A percentile compares a stretch with the other conserved stretches of the same genome.
These are phyloP conservation scores for Pimephales promelas DNA, from an alignment of 2,113 vertebrate species.

Conservation along the genomic window DNA sequence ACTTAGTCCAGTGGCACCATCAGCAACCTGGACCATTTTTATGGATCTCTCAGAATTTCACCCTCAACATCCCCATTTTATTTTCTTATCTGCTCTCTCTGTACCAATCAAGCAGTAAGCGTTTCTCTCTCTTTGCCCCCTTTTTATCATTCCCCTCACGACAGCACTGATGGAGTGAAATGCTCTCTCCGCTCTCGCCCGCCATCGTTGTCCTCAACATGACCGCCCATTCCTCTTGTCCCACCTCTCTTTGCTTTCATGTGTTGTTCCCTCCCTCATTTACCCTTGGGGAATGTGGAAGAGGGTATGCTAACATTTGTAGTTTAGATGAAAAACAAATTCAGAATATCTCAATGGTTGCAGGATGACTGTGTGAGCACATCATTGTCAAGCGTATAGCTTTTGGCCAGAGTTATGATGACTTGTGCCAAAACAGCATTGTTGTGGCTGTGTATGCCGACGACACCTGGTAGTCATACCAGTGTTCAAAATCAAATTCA, in stretches of 20 bases:
- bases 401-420: neutral
- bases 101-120: slow-evolving; percentile 42
- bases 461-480: neutral
- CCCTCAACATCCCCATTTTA: slow-evolving; percentile 21
- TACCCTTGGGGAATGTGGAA: slow-evolving; percentile 32
- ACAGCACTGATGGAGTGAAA: slow-evolving; percentile 36
- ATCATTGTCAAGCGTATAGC: neutral
- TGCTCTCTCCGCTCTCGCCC: slow-evolving; percentile 9
- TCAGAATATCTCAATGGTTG: neutral
- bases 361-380: neutral
- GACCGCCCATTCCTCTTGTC: slow-evolving; percentile 18
- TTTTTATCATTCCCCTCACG: slow-evolving; percentile 46
- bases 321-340: neutral
- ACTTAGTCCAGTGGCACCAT: neutral
- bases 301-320: slow-evolving; percentile 25
- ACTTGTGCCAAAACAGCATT: neutral
- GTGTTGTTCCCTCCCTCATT: slow-evolving; percentile 33
- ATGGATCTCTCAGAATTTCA: neutral
- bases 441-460: neutral
- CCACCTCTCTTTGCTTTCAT: slow-evolving; percentile 19
- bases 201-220: neutral
- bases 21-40: slow-evolving; percentile 14
- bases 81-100: slow-evolving; percentile 29
- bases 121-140: slow-evolving; percentile 38
- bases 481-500: neutral